Percentiles rank a stretch among this genome's conserved stretches.
Evolutionary conservation across 1,140 invertebrate species (phyloP).

Genomic region (Phortica variegata): DNA sequence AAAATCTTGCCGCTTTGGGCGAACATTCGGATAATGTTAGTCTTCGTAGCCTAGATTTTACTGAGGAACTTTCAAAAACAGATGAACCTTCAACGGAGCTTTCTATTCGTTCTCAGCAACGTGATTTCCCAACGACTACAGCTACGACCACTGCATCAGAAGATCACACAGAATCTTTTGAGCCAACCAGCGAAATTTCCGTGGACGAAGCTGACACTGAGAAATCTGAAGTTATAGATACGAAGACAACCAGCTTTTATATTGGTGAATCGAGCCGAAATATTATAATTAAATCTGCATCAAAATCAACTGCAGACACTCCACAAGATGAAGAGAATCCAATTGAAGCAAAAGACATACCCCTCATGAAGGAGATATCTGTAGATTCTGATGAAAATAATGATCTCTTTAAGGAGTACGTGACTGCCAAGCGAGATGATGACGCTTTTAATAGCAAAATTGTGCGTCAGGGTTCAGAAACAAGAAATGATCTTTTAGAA

Average conservation of each 20-base stretch:
- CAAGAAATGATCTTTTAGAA: slow-evolving; percentile 48
- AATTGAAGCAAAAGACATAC: slow-evolving; percentile 42
- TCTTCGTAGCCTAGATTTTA: slow-evolving; percentile 48
- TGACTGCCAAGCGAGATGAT: slow-evolving; percentile 41
- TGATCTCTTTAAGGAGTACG: slow-evolving; percentile 47
- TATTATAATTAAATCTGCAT: slow-evolving; percentile 46
- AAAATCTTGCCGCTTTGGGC: slow-evolving; percentile 39
- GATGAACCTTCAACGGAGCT: slow-evolving; percentile 49
- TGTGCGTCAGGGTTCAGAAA: slow-evolving; percentile 45
- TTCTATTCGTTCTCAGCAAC: slow-evolving; percentile 39
- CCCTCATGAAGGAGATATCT: slow-evolving; percentile 46
- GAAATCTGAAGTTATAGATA: slow-evolving; percentile 29
- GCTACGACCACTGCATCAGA: slow-evolving; percentile 39
- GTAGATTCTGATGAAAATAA: slow-evolving; percentile 48
- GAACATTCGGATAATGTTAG: slow-evolving; percentile 51
- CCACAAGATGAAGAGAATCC: slow-evolving; percentile 35
- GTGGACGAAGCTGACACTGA: slow-evolving; percentile 47
- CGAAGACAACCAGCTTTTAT: slow-evolving; percentile 48
- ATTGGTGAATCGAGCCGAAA: slow-evolving; percentile 54
- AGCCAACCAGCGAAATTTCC: slow-evolving; percentile 47
- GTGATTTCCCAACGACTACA: slow-evolving; percentile 38
- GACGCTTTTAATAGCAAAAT: slow-evolving; percentile 28
- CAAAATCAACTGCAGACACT: slow-evolving; percentile 31
- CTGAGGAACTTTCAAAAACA: slow-evolving; percentile 47
- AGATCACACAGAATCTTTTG: slow-evolving; percentile 48